Evolutionary conservation across 2,113 vertebrate genomes (phyloP).

Genomic region (Nerophis lumbriciformis): DNA sequence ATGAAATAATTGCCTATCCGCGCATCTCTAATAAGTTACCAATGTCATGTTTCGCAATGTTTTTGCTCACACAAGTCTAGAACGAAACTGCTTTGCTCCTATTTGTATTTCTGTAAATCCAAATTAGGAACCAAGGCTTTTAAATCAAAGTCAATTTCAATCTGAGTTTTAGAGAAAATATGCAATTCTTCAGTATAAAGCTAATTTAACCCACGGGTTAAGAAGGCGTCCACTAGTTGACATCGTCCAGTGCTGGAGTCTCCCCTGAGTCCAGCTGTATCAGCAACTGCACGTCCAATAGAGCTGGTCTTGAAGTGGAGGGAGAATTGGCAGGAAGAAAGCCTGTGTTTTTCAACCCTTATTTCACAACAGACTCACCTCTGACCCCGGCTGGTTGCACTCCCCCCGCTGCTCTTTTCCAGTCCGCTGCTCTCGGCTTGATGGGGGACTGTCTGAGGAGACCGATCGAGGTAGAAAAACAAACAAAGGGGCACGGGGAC

Average conservation of each 20-base stretch:
- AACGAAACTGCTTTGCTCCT: background rate
- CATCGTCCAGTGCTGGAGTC: slow-evolving; percentile 1
- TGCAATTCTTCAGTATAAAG: slow-evolving; percentile 3
- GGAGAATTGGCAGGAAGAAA: slow-evolving; percentile 2
- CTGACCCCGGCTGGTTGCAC: slow-evolving; percentile 44
- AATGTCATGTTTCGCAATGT: no score
- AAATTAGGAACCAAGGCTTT: background rate
- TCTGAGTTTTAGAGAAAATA: background rate
- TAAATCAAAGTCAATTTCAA: background rate
- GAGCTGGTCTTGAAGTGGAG: slow-evolving; percentile 33
- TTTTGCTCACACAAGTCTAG: no score
- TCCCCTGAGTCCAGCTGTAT: slow-evolving; percentile 42
- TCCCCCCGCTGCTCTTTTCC: slow-evolving; percentile 45
- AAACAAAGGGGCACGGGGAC: slow-evolving; percentile 6
- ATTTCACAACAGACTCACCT: slow-evolving; percentile 55
- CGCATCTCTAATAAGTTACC: no score
- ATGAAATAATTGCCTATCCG: no score
- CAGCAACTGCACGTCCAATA: slow-evolving; percentile 49
- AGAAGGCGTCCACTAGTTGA: slow-evolving; percentile 25
- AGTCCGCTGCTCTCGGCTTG: slow-evolving; percentile 44
- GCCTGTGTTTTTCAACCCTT: slow-evolving; percentile 28
- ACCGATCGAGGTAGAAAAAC: slow-evolving; percentile 10
- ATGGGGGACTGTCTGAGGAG: slow-evolving; percentile 22
- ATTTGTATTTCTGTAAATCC: background rate
- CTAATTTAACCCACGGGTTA: slow-evolving; percentile 4